phyloP scores from a whole-genome alignment of 2,888 invertebrate species.

The Prosapia bicincta region DNA sequence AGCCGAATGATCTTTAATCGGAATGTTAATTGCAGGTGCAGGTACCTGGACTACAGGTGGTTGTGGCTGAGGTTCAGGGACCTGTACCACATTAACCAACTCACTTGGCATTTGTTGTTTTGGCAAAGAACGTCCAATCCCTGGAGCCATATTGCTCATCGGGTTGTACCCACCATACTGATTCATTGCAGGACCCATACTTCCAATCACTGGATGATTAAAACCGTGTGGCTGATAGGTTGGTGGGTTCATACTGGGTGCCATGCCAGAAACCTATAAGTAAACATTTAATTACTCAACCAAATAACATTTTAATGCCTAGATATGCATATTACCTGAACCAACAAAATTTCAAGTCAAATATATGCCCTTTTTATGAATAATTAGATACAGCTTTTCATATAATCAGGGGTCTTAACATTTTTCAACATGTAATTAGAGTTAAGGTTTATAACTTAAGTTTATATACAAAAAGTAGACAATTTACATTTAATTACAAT shows the following conservation, averaged over 20 bases:
- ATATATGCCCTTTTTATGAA: no score
- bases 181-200: conserved; percentile 1
- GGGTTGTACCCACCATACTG: conserved; percentile 33
- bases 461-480: no score
- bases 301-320: no score
- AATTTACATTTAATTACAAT: no score
- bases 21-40: conserved; percentile 9
- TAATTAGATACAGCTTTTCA: no score
- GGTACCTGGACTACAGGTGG: conserved; percentile 5
- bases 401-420: no score
- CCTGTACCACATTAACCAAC: conserved; percentile 46
- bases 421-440: no score
- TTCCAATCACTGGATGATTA: conserved; percentile 10
- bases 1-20: conserved; percentile 21
- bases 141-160: conserved; percentile 47
- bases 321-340: no score
- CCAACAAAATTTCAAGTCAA: no score
- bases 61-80: conserved; percentile 12
- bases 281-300: no score
- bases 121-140: conserved; percentile 51
- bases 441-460: no score
- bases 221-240: conserved; percentile 28
- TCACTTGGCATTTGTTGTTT: conserved; percentile 57
- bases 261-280: conserved; percentile 65
- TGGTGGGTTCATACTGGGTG: conserved; percentile 54